Percentiles rank a stretch among this genome's conserved stretches.
These are phyloP conservation scores for Eupithecia exiguata DNA, from an alignment of 2,888 invertebrate species.

Conservation along the genomic window DNA sequence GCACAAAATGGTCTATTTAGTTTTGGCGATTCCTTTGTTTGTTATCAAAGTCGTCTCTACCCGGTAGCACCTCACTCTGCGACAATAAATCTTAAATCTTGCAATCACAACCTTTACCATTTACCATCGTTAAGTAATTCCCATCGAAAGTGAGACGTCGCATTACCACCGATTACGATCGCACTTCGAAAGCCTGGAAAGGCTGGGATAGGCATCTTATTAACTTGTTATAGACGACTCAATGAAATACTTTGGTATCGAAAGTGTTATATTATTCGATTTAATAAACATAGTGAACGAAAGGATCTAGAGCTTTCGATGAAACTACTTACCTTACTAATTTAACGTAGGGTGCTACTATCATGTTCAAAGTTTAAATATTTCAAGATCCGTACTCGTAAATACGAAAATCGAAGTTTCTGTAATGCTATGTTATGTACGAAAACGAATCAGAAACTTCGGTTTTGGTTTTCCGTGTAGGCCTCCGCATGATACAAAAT, in stretches of 20 bases:
- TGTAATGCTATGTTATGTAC: too few relatives aligned
- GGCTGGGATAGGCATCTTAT: slow-evolving; percentile 58
- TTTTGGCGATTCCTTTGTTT: not conserved
- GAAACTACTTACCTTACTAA: too few relatives aligned
- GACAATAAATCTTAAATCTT: slow-evolving; percentile 20
- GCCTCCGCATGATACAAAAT: too few relatives aligned
- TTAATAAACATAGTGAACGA: not conserved
- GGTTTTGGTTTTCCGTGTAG: too few relatives aligned
- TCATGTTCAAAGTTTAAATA: not conserved
- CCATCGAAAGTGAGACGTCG: slow-evolving; percentile 62
- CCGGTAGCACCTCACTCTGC: slow-evolving; percentile 17
- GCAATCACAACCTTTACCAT: slow-evolving; percentile 28
- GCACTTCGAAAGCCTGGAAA: slow-evolving; percentile 62
- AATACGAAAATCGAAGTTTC: too few relatives aligned
- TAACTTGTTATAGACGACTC: slow-evolving; percentile 50
- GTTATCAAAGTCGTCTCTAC: slow-evolving; percentile 4
- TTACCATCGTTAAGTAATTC: slow-evolving; percentile 43
- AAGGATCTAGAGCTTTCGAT: not conserved
- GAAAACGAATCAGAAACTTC: too few relatives aligned
- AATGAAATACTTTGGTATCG: not conserved
- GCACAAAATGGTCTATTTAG: not conserved
- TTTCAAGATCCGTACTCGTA: too few relatives aligned
- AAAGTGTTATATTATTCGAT: not conserved
- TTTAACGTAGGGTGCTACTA: too few relatives aligned
- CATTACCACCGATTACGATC: slow-evolving; percentile 63